Percentiles rank a stretch among this genome's conserved stretches.
phyloP scores from a whole-genome alignment of 2,113 vertebrate species.

The Chloropsis cyanopogon region DNA sequence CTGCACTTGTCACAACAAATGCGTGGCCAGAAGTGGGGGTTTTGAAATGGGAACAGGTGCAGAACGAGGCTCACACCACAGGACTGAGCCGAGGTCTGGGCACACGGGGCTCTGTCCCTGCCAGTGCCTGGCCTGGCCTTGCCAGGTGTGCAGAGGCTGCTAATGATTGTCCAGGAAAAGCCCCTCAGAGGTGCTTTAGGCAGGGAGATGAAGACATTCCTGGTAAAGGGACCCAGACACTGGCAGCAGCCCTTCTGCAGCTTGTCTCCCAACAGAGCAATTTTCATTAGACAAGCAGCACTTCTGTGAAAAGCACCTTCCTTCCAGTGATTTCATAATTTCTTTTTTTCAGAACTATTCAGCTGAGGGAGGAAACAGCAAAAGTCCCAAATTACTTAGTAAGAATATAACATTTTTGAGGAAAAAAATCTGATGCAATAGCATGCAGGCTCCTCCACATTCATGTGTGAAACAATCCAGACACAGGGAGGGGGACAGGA shows the following conservation, averaged over 20 bases:
- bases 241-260: background rate
- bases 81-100: background rate
- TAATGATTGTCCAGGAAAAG: background rate
- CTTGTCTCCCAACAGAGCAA: background rate
- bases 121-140: background rate
- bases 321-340: background rate
- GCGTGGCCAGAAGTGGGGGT: background rate
- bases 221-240: background rate
- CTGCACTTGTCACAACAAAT: constrained; percentile 43
- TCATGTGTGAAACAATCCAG: background rate
- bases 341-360: background rate
- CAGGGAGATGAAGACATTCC: background rate
- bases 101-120: background rate
- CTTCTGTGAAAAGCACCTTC: background rate
- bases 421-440: background rate
- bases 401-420: background rate
- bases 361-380: background rate
- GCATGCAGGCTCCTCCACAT: background rate
- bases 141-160: background rate
- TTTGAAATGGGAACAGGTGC: constrained; percentile 42
- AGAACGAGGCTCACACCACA: background rate
- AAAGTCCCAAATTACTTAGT: background rate
- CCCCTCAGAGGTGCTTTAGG: background rate
- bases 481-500: background rate
- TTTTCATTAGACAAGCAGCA: background rate